Base-by-base conservation (phyloP, 2,797 vertebrate species). In the Menidia menidia region DNA sequence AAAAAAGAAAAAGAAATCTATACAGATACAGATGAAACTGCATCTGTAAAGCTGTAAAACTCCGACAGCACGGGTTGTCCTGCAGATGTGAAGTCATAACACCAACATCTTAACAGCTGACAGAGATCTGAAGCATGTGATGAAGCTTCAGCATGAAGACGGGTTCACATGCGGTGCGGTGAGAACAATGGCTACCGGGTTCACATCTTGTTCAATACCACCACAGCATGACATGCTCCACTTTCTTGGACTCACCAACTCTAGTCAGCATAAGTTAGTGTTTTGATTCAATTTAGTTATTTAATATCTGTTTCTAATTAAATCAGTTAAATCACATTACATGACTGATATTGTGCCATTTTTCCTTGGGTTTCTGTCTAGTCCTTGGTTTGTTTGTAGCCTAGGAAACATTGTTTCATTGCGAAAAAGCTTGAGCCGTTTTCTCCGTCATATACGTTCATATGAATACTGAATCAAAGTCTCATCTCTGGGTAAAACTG, bases 51-150 rank as follows among this genome's bases (percentile, higher is more conserved):
- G 60, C 77, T 25, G 18, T 65, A 39, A 76, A 81, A 65, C 64
- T 76, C 53, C 14, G 66, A 25, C 59, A 18, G 57, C 2, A n/a
- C 5, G 30, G 35, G 56, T 51, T 59, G 13, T 5, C 3, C 47
- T 2, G 4, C 78, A 82, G 77, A 86, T 86, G 73, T 82, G 62
- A 44, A 68, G 68, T 45, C 7, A 74, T 43, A 44, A 61, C 54
- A 5, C 30, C 48, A 7, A 63, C 68, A 68, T 81, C 63, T 75
- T 69, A 31, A 48, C 39, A 53, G 43, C 55, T 51, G 45, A 50
- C 81, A 78, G 79, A 86, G 77, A 73, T 77, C 71, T 52, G 75
- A 78, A 74, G 76, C 61, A 14, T 12, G 57, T n/a, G 64, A 71
- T 70, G 42, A 63, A 59, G 45, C 44, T 73, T 68, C 25, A 58